Evolutionary conservation across 2,113 vertebrate genomes (phyloP).

Genomic region (Nesogale talazaci): DNA sequence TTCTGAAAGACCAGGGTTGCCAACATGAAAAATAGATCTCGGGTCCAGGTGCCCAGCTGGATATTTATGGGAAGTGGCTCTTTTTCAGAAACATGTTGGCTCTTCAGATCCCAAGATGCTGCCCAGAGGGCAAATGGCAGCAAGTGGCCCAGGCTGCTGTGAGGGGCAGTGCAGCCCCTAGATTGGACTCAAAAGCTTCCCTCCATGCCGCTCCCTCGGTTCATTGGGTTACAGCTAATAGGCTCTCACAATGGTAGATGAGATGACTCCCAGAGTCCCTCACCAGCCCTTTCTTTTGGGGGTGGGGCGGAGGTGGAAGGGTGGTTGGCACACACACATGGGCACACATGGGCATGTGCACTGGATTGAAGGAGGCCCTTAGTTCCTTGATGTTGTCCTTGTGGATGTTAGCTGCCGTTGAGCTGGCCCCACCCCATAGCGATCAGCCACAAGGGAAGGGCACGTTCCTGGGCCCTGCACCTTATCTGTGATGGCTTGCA

Average conservation of each 20-base stretch:
- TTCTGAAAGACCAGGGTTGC: conserved; percentile 19
- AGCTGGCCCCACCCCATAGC: neutral
- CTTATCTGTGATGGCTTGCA: neutral
- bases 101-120: neutral
- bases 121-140: neutral
- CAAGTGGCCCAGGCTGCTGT: neutral
- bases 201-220: neutral
- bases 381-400: neutral
- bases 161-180: neutral
- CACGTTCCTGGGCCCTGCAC: neutral
- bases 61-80: neutral
- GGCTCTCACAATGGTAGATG: neutral
- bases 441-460: neutral
- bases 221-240: neutral
- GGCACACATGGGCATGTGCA: neutral
- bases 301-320: too few species aligned
- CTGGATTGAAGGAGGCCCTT: neutral
- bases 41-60: conserved; percentile 16
- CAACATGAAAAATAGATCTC: conserved; percentile 11
- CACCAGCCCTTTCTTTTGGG: neutral
- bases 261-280: conserved; percentile 16
- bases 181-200: conserved; percentile 19
- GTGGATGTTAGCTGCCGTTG: neutral
- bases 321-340: too few species aligned
- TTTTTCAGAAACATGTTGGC: conserved; percentile 27